Base-by-base conservation (phyloP, 92 coral and sea anemone genomes). In the Phenganax marumi region DNA sequence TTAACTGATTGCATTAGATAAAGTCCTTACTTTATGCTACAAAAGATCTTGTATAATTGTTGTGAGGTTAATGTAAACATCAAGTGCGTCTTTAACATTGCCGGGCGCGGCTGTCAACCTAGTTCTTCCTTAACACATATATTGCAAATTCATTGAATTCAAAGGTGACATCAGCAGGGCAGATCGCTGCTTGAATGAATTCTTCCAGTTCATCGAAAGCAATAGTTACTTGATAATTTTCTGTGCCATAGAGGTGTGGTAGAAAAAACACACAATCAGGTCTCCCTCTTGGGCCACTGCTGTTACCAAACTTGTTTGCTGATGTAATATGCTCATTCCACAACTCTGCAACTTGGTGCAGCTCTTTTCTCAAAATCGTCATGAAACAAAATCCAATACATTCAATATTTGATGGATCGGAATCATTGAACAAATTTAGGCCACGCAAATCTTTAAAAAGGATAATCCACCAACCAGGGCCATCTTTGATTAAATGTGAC, bases 401-500 rank as follows among this genome's bases (percentile, higher is more conserved):
- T 33, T 33, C 43, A 33, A 33, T 33, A 33, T 33, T 2, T 33
- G 5, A 33, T 33, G 43, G 43, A 33, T 33, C 43, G 2, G 43
- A 33, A 33, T 33, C 43, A 33, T 33, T 33, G 43, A 33, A 33
- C 43, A 33, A 1, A 5, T 33, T 33, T 33, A 33, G 43, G 43
- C 5, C 43, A 33, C 43, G 43, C 43, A 33, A 1, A 33, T 5
- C 43, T 33, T 33, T 33, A 33, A 33, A 33, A 33, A 33, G 5
- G 43, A 1, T 33, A 5, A 33, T 33, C 43, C 43, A 33, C 43
- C 43, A 33, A 48, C 74, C 87, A 6, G 91, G 51, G 73, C 86
- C 82, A 82, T 82, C 87, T 62, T 82, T 87, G 8, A 82, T 83
- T 3, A 82, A 62, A 9, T 87, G 84, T 11, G 87, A 68, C 90